Base-by-base conservation (phyloP, 2,888 invertebrate genomes). In the Uloborus plumipes region DNA sequence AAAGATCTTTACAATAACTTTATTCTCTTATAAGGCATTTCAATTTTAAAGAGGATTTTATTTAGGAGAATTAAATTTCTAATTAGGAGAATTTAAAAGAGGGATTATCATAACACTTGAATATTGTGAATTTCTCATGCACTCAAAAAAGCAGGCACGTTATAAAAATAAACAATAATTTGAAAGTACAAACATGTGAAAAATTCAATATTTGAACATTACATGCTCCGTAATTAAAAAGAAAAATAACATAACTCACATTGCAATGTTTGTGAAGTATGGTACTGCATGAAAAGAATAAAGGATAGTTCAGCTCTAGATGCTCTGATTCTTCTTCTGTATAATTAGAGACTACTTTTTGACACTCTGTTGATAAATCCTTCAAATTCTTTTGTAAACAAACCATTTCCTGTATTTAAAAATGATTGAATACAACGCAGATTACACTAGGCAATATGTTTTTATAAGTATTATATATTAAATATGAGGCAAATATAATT, bases 281-380 rank as follows among this genome's bases (percentile, higher is more conserved):
- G 85, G 92, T 92, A 85, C 92, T 92, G 88, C 98, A 99, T 74
- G 94, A 93, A n/a, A 92, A 92, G 89, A 93, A 93, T 67, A 99
- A 92, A 66, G 95, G 92, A 50, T 95, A 94, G 91, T 99, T 98
- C n/a, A 97, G 90, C 88, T 95, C 95, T 61, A 95, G 92, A 88
- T 95, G 94, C 87, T 94, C 94, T 55, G 95, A 95, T 90, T 97
- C 94, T 86, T 94, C 90, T 90, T 95, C 95, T 0, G 98, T 98
- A 88, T 94, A 95, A 88, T 94, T 94, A 22, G 92, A 92, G 1
- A 97, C 94, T 11, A 93, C 93, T 76, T 92, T 91, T 88, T 92
- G 93, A 89, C 98, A 99, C 0, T 88, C 87, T 6, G 85, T 73
- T 4, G 87, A 85, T 50, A 90, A 75, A 20, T 86, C 84, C 49